These are phyloP conservation scores for Antennarius maculatus DNA, from an alignment of 2,797 vertebrate genomes.

Conservation along the genomic window DNA sequence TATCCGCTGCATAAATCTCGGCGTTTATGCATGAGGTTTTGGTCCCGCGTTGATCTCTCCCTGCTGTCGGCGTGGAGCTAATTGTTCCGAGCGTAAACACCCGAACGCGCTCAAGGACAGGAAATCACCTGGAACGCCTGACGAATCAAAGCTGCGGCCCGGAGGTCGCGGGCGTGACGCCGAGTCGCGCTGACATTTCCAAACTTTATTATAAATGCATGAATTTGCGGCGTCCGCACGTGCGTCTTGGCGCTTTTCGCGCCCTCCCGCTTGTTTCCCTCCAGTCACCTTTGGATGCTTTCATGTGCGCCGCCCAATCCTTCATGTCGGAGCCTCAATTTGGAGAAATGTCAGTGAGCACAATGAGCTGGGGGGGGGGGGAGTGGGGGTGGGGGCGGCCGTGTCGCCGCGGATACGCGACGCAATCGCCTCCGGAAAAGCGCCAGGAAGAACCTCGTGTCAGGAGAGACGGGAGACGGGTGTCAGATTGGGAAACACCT, in stretches of 20 bases:
- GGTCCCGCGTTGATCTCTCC: slow-evolving; percentile 41
- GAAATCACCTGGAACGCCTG: slow-evolving; percentile 46
- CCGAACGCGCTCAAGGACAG: slow-evolving; percentile 23
- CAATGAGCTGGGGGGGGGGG: slow-evolving; percentile 52
- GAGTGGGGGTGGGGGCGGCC: neutral
- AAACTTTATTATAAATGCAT: slow-evolving; percentile 55
- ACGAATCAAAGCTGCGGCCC: slow-evolving; percentile 52
- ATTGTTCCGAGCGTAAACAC: slow-evolving; percentile 71
- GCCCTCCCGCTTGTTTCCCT: slow-evolving; percentile 14
- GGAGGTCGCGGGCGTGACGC: slow-evolving; percentile 30
- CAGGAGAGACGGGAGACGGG: slow-evolving; percentile 25
- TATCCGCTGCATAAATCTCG: slow-evolving; percentile 28
- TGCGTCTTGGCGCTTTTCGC: neutral
- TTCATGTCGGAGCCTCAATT: slow-evolving; percentile 71
- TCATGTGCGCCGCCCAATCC: slow-evolving; percentile 43
- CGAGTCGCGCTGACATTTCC: slow-evolving; percentile 57
- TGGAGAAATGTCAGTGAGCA: slow-evolving; percentile 75
- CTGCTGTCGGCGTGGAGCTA: slow-evolving; percentile 47
- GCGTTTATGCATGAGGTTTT: slow-evolving; percentile 44
- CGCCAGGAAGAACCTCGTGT: neutral
- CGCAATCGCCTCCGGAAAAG: slow-evolving; percentile 61
- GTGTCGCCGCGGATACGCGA: slow-evolving; percentile 52
- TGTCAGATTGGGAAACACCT: slow-evolving; percentile 78
- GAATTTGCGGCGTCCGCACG: slow-evolving; percentile 10
- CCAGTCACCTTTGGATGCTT: slow-evolving; percentile 56